Evolutionary conservation across 2,888 invertebrate genomes (phyloP), one percentile per base, ranked within the genome.

Genomic region (Tenthredo livida): DNA sequence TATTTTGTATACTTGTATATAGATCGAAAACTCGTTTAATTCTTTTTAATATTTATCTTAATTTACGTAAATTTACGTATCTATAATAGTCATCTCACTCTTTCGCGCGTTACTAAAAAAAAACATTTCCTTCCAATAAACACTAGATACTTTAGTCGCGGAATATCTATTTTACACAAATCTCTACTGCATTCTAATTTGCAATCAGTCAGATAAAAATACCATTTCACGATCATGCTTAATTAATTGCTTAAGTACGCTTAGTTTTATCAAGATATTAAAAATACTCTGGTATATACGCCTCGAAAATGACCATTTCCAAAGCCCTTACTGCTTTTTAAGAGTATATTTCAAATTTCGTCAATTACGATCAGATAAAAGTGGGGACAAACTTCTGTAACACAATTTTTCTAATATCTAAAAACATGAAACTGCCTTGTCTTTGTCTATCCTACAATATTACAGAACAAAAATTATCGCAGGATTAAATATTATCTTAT

Each of bases 1-100:
- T 80, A 80, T 61, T 43, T 61, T 61, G 58, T 50, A 77, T 80
- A 61, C 80, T 58, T 58, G 80, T 80, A 65, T 65, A 80, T 58
- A 61, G 40, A 43, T 65, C 40, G 21, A 80, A 80, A 80, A 80
- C 33, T 77, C 33, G 54, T 54, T 77, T 54, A 67, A 15, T n/a
- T 77, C 6, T 77, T 77, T 9, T 17, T 10, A 15, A 15, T 77
- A 29, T n/a, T 37, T 54, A 29, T 2, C 50, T 50, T 50, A 29
- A 47, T 29, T 54, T 29, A 47, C 15, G 29, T 54, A 21, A 73
- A n/a, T 29, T 29, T 29, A 29, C n/a, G 29, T 25, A 75, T 12
- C 17, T 9, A n/a, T 37, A 37, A 37, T n/a, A 29, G 2, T 37
- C 10, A 73, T 43, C 73, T 40, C 43, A 43, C 73, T 43, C 1